phyloP scores from a whole-genome alignment of 2,888 invertebrate genomes.

The Conomelus anceps region DNA sequence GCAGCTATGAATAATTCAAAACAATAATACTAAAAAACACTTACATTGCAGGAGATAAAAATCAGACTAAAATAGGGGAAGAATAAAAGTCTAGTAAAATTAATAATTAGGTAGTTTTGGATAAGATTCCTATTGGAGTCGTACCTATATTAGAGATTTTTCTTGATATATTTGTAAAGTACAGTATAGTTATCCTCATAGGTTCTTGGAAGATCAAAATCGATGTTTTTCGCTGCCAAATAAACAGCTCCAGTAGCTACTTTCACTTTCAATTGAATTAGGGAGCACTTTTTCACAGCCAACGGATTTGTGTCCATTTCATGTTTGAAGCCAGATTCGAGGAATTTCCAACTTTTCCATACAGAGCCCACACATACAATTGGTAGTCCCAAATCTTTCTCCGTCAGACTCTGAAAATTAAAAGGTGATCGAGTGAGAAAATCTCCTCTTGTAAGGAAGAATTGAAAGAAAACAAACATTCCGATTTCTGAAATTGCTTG shows the following conservation, averaged over 20 bases:
- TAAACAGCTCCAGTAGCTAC: slow-evolving; percentile 83
- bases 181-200: slow-evolving; percentile 46
- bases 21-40: too few relatives aligned
- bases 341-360: slow-evolving; percentile 83
- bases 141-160: background rate
- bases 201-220: slow-evolving; percentile 59
- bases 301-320: slow-evolving; percentile 46
- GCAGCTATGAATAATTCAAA: too few relatives aligned
- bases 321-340: slow-evolving; percentile 62
- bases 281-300: slow-evolving; percentile 46
- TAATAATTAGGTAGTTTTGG: too few relatives aligned
- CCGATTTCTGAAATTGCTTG: too few relatives aligned
- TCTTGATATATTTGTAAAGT: slow-evolving; percentile 53
- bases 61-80: too few relatives aligned
- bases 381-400: slow-evolving; percentile 53
- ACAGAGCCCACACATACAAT: slow-evolving; percentile 92
- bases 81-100: too few relatives aligned
- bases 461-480: too few relatives aligned
- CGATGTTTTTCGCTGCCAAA: slow-evolving; percentile 66
- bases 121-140: too few relatives aligned
- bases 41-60: too few relatives aligned
- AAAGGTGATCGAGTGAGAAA: background rate
- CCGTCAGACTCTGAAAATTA: slow-evolving; percentile 45
- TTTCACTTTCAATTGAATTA: slow-evolving; percentile 64
- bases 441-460: too few relatives aligned